Evolutionary conservation across 2,888 invertebrate species (phyloP), one percentile per base, ranked within the genome.

Genomic region (Galeruca laticollis): DNA sequence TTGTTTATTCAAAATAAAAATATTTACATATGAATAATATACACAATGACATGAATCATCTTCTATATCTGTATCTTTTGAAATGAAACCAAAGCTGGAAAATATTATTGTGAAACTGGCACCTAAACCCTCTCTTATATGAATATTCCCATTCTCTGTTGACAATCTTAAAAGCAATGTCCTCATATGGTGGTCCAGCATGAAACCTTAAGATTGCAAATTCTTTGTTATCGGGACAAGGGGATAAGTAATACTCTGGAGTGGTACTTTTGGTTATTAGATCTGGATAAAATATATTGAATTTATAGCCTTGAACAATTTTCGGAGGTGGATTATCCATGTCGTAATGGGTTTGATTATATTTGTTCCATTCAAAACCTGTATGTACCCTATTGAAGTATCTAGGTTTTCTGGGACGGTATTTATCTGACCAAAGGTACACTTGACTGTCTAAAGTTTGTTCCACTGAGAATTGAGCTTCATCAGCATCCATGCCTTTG

Each of bases 271-370:
- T 97, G 84, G 99, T 96, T 78, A 99, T 98, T 72, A 99, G 90
- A 88, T 99, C 99, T 0, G 99, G 99, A 87, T 98, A 99, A 88
- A 99, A 99, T 79, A 99, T 99, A 87, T 99, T 99, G 86, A 99
- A 99, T 86, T 99, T 99, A 88, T 99, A 99, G 8, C 99, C 99
- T 86, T 99, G 99, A 0, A 99, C 99, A 82, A 99, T 98, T 88
- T 99, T 99, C 0, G 99, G 99, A 9, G 99, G 99, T 61, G 99
- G 99, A 88, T 99, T 99, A 86, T 99, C 99, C 94, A 99, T 97
- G 85, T 99, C 99, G 86, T 99, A 99, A 87, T 99, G 99, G 1
- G 99, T 99, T 87, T 99, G 99, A 87, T 99, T 99, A 87, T 99
- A 99, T 86, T 99, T 99, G 87, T 99, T 99, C 99, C 99, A 99